Evolutionary conservation across 2,888 invertebrate species (phyloP).

Genomic region (Sisyra nigra): DNA sequence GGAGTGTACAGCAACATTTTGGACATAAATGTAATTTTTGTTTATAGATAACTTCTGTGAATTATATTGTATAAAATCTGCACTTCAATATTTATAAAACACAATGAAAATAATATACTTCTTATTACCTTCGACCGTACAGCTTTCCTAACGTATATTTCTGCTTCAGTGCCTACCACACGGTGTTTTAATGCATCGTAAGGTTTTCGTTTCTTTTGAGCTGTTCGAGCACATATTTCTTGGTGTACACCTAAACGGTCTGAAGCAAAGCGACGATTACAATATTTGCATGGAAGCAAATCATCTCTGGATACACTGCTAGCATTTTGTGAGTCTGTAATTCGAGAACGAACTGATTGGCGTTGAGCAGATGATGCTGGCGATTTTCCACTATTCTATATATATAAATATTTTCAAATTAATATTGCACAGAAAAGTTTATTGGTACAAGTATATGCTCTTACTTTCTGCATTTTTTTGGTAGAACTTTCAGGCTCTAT

Average conservation of each 20-base stretch:
- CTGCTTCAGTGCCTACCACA: slow-evolving; percentile 80
- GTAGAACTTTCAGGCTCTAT: not conserved
- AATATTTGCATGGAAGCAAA: slow-evolving; percentile 47
- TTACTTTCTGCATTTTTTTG: too few species aligned
- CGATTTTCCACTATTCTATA: not conserved
- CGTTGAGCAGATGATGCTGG: not conserved
- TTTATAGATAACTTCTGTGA: too few species aligned
- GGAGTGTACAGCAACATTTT: too few species aligned
- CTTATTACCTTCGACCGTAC: slow-evolving; percentile 9
- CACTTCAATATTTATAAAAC: too few species aligned
- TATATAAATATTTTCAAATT: not conserved
- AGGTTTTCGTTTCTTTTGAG: slow-evolving; percentile 68
- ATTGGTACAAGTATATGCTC: too few species aligned
- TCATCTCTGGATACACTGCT: slow-evolving; percentile 24
- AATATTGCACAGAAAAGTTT: not conserved
- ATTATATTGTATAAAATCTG: too few species aligned
- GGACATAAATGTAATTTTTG: too few species aligned
- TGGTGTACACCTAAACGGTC: slow-evolving; percentile 74
- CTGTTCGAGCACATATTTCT: slow-evolving; percentile 65
- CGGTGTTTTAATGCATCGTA: slow-evolving; percentile 86
- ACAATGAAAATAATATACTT: not conserved
- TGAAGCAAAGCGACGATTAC: slow-evolving; percentile 62
- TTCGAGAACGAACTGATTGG: not conserved
- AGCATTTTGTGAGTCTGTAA: slow-evolving; percentile 10
- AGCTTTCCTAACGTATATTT: slow-evolving; percentile 45